phyloP scores from a whole-genome alignment of 2,888 invertebrate genomes.

The Vanessa cardui region DNA sequence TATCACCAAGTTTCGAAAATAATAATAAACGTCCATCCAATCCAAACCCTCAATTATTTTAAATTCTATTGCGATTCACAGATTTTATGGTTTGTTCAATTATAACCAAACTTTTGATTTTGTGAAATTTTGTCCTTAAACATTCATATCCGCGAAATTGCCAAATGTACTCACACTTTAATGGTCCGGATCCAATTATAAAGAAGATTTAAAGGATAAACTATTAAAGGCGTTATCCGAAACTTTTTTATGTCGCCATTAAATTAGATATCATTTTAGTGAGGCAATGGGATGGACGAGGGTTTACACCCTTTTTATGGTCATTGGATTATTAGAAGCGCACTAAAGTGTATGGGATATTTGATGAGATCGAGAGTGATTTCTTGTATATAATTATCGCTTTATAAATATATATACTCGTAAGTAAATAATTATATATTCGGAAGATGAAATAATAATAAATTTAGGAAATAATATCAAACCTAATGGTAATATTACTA shows the following conservation, averaged over 20 bases:
- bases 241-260: constrained; percentile 41
- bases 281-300: constrained; percentile 37
- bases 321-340: constrained; percentile 38
- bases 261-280: constrained; percentile 44
- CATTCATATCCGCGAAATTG: not conserved
- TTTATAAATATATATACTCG: not conserved
- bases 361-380: constrained; percentile 21
- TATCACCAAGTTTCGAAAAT: too few relatives aligned
- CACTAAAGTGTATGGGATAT: constrained; percentile 29
- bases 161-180: constrained; percentile 8
- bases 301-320: constrained; percentile 42
- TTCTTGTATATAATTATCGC: constrained; percentile 1
- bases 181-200: constrained; percentile 34
- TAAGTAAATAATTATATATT: too few relatives aligned
- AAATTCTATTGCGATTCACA: too few relatives aligned
- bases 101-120: too few relatives aligned
- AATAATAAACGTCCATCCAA: too few relatives aligned
- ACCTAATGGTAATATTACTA: too few relatives aligned
- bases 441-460: too few relatives aligned
- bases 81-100: too few relatives aligned
- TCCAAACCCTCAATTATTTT: too few relatives aligned
- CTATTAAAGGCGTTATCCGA: constrained; percentile 39
- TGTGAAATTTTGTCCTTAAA: too few relatives aligned
- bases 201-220: constrained; percentile 41
- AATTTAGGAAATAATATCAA: too few relatives aligned